Evolutionary conservation across 2,797 vertebrate genomes (phyloP).

Genomic region (Coracias cyanogaster): DNA sequence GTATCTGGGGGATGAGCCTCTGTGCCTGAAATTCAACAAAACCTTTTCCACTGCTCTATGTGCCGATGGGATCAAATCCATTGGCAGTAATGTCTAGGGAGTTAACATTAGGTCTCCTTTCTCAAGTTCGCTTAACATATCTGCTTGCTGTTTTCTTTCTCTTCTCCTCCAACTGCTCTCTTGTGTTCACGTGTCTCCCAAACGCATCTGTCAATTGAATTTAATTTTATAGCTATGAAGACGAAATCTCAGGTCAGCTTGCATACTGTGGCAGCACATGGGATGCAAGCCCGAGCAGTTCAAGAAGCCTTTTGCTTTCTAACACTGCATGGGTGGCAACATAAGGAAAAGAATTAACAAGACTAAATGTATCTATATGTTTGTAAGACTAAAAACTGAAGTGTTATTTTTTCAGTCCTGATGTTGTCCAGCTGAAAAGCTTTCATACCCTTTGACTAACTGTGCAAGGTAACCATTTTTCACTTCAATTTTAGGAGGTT

Average conservation of each 20-base stretch:
- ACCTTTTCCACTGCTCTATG: background rate
- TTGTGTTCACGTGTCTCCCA: background rate
- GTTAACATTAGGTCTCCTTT: background rate
- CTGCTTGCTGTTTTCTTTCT: background rate
- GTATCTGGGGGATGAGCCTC: background rate
- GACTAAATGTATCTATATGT: background rate
- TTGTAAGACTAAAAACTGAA: background rate
- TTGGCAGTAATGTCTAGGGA: background rate
- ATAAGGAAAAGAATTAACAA: background rate
- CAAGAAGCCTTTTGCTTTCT: background rate
- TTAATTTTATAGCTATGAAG: slow-evolving; percentile 13
- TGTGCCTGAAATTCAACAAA: background rate
- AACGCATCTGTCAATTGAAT: background rate
- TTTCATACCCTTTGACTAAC: background rate
- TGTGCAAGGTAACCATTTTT: background rate
- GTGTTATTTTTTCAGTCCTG: background rate
- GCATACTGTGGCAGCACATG: background rate
- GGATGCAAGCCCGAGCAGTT: background rate
- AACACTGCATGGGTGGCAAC: background rate
- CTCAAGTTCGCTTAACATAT: background rate
- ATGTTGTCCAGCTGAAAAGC: background rate
- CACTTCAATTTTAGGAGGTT: slow-evolving; percentile 83
- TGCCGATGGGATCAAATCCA: background rate
- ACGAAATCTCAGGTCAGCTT: slow-evolving; percentile 13
- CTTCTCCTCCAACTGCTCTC: background rate